phyloP scores from a whole-genome alignment of 2,797 vertebrate species.

The Alectoris magna region DNA sequence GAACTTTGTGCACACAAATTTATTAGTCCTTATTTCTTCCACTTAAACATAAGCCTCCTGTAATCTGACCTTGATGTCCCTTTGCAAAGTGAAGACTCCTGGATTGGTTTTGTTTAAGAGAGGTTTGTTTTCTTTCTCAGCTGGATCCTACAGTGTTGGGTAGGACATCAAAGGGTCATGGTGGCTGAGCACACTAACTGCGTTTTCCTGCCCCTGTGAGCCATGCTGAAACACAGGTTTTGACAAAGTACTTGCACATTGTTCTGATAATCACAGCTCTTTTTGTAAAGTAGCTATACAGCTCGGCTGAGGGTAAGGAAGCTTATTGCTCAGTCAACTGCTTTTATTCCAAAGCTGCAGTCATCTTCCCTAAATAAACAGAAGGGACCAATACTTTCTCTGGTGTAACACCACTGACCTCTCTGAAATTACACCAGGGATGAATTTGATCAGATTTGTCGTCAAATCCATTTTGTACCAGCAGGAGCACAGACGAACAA shows the following conservation, averaged over 20 bases:
- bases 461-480: slow-evolving; percentile 56
- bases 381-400: slow-evolving; percentile 17
- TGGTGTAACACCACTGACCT: slow-evolving; percentile 56
- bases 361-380: slow-evolving; percentile 44
- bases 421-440: slow-evolving; percentile 49
- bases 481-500: slow-evolving; percentile 11
- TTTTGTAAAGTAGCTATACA: not conserved
- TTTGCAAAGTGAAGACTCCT: slow-evolving; percentile 25
- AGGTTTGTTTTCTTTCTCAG: slow-evolving; percentile 28
- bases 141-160: slow-evolving; percentile 32
- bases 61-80: not conserved
- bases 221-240: not conserved
- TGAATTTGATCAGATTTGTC: slow-evolving; percentile 68
- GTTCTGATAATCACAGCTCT: slow-evolving; percentile 22
- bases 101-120: slow-evolving; percentile 50
- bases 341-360: slow-evolving; percentile 16
- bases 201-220: slow-evolving; percentile 59
- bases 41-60: slow-evolving; percentile 26
- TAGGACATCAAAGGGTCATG: slow-evolving; percentile 33
- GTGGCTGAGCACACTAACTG: slow-evolving; percentile 20
- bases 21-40: not conserved
- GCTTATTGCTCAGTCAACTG: slow-evolving; percentile 35
- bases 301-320: slow-evolving; percentile 26
- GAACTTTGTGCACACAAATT: not conserved
- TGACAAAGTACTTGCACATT: slow-evolving; percentile 41